phyloP scores from a whole-genome alignment of 2,113 vertebrate species.

The Saccopteryx leptura region DNA sequence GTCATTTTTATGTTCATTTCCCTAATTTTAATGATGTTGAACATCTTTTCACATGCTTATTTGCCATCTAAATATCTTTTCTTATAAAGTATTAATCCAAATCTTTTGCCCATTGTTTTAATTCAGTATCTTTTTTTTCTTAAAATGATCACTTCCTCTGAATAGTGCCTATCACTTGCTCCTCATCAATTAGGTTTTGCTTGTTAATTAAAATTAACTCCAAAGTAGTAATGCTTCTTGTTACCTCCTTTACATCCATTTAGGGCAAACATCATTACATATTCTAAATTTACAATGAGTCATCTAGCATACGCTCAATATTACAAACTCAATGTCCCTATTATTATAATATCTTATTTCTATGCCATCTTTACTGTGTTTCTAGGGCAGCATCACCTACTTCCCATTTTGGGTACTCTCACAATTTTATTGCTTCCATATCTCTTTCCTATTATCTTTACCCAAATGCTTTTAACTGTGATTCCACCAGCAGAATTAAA shows the following conservation, averaged over 20 bases:
- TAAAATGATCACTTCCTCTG: not conserved
- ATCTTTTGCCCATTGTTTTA: not conserved
- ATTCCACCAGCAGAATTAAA: not conserved
- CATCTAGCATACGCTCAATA: not conserved
- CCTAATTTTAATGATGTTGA: conserved; percentile 12
- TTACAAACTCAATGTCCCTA: not conserved
- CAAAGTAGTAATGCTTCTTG: not conserved
- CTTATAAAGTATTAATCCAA: not conserved
- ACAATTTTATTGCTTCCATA: not conserved
- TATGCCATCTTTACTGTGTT: not conserved
- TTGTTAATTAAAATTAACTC: not conserved
- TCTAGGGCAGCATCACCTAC: conserved; percentile 24
- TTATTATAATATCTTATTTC: not conserved
- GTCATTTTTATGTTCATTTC: conserved; percentile 13
- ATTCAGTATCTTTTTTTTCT: not conserved
- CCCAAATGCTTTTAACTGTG: conserved; percentile 24
- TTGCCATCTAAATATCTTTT: conserved; percentile 18
- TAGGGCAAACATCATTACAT: not conserved
- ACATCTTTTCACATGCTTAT: not conserved
- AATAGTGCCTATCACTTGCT: not conserved
- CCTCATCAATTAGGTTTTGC: not conserved
- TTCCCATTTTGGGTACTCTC: not conserved
- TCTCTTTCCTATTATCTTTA: conserved; percentile 1
- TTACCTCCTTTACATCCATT: not conserved
- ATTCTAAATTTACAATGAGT: not conserved